Percentiles rank a stretch among this genome's conserved stretches.
phyloP scores from a whole-genome alignment of 2,113 vertebrate genomes.

The Gulo gulo region DNA sequence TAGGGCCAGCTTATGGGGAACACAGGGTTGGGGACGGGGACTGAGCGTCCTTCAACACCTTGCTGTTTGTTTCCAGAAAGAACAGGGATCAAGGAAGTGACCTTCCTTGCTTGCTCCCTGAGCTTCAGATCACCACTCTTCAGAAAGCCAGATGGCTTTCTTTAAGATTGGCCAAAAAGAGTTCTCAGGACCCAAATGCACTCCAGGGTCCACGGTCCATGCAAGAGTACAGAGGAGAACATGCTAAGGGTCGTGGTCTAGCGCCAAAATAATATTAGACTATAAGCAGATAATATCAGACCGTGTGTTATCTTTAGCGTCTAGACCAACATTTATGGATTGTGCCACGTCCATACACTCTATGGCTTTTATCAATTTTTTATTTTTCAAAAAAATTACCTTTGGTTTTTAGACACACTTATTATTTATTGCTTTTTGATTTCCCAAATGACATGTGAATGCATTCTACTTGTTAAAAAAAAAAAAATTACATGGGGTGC shows the following conservation, averaged over 20 bases:
- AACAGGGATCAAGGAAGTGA: background rate
- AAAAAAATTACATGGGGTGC: background rate
- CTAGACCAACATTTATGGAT: background rate
- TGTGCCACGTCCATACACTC: background rate
- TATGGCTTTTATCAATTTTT: background rate
- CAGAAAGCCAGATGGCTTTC: background rate
- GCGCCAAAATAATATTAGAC: background rate
- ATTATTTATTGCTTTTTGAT: background rate
- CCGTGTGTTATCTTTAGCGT: too few relatives aligned
- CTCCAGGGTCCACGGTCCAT: background rate
- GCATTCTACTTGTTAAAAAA: background rate
- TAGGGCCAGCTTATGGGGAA: background rate
- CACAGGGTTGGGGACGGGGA: fast-evolving
- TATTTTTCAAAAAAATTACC: background rate
- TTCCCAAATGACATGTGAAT: background rate
- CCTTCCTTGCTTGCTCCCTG: background rate
- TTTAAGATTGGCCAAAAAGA: background rate
- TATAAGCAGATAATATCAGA: background rate
- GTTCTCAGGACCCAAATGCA: background rate
- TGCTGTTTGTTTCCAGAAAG: background rate
- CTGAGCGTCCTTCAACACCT: background rate
- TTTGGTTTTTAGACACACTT: background rate
- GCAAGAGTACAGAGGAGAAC: background rate
- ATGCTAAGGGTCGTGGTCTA: fast-evolving
- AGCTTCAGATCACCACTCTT: background rate